These are phyloP conservation scores for Neostethus bicornis DNA, from an alignment of 2,797 vertebrate genomes.

Conservation along the genomic window DNA sequence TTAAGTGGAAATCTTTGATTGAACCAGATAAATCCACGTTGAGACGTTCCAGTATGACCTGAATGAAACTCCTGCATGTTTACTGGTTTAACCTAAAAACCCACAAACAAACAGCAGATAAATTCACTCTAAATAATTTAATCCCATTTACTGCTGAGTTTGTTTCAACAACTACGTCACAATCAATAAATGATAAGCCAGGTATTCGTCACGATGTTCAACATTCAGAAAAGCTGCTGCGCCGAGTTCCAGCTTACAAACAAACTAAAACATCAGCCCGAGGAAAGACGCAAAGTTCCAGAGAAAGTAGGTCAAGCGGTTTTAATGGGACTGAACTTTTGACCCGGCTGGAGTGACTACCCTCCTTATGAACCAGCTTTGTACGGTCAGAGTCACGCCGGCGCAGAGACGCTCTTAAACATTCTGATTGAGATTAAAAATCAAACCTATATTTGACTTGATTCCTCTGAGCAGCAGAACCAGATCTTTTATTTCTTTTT, in stretches of 20 bases:
- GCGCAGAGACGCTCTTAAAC: too few relatives aligned
- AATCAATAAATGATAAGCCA: not conserved
- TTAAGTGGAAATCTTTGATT: too few relatives aligned
- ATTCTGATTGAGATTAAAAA: conserved; percentile 14
- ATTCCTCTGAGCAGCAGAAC: not conserved
- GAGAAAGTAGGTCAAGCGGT: conserved; percentile 84
- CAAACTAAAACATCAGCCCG: conserved; percentile 22
- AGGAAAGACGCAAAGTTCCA: conserved; percentile 67
- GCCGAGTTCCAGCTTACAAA: not conserved
- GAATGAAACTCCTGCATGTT: too few relatives aligned
- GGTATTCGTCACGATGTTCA: too few relatives aligned
- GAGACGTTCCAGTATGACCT: too few relatives aligned
- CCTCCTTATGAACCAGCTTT: too few relatives aligned
- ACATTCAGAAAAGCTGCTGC: not conserved
- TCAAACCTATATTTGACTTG: conserved; percentile 14
- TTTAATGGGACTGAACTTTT: conserved; percentile 86
- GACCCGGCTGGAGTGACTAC: conserved; percentile 81
- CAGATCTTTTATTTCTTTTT: conserved; percentile 1
- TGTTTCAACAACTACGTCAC: not conserved
- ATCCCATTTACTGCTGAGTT: too few relatives aligned
- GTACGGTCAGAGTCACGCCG: too few relatives aligned
- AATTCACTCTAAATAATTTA: too few relatives aligned
- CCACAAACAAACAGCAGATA: too few relatives aligned
- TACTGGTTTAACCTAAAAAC: too few relatives aligned
- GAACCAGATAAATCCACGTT: too few relatives aligned